Evolutionary conservation across 2,113 vertebrate species (phyloP).

Genomic region (Ia io): DNA sequence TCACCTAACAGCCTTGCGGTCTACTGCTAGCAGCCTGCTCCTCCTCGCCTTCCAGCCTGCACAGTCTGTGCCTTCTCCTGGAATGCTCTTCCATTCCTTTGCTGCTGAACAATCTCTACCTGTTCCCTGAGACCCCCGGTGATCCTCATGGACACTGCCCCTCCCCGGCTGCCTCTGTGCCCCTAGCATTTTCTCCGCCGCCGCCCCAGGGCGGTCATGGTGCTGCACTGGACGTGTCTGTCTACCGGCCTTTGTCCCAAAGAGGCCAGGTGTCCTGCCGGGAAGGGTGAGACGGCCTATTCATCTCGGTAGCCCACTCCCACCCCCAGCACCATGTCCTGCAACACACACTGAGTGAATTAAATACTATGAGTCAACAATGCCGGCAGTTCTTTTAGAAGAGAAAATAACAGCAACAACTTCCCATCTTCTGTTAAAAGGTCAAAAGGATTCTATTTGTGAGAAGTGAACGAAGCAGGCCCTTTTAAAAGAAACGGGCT

Average conservation of each 20-base stretch:
- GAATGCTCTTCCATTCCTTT: not conserved
- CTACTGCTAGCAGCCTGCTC: rapidly evolving
- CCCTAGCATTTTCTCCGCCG: not conserved
- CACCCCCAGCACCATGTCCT: not conserved
- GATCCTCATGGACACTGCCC: not conserved
- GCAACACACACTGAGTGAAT: not conserved
- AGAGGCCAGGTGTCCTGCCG: not conserved
- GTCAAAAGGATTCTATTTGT: constrained; percentile 25
- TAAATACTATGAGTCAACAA: not conserved
- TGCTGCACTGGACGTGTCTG: rapidly evolving
- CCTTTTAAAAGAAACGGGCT: constrained; percentile 50
- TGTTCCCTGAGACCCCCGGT: not conserved
- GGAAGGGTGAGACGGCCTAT: rapidly evolving
- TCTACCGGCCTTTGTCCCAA: not conserved
- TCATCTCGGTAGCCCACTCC: not conserved
- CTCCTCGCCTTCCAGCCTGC: not conserved
- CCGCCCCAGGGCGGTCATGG: not conserved
- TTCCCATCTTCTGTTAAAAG: constrained; percentile 50
- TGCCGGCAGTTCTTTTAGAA: not conserved
- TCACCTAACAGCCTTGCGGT: not conserved
- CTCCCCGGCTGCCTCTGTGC: not conserved
- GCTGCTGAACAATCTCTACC: not conserved
- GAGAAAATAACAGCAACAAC: constrained; percentile 12
- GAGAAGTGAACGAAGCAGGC: constrained; percentile 28
- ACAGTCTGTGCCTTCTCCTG: not conserved